Evolutionary conservation across 2,113 vertebrate genomes (phyloP), one percentile per base, ranked within the genome.

Genomic region (Merops nubicus): DNA sequence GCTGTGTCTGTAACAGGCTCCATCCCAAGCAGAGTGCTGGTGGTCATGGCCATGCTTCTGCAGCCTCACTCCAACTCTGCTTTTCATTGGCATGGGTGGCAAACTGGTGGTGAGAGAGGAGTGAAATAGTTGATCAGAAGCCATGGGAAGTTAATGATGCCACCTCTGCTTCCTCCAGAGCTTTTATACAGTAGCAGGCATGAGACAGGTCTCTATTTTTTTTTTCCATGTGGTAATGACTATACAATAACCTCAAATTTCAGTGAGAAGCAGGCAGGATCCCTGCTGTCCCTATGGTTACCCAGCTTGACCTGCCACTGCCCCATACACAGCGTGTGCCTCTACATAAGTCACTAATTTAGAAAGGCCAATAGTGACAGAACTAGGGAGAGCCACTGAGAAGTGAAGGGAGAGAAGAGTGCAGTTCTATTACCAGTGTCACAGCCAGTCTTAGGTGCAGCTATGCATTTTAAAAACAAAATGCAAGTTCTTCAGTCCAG

Each of bases 241-340:
- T 62, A 23, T 3, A 47, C 5, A 59, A 4, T 38, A 45, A 6
- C 7, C 12, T 22, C 51, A 26, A 14, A 57, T n/a, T 77, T 28
- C 88, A 26, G 12, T 3, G 18, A 77, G 73, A 47, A 43, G 45
- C 45, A 81, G 64, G 47, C 8, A 53, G 12, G n/a, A 56, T 40
- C 22, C 34, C 62, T 42, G 18, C 28, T 47, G n/a, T 34, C 26
- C 36, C 3, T 8, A 5, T 1, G 8, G 63, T 42, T n/a, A 65
- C 25, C 12, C 34, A 38, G 28, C 47, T 48, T 78, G 22, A 57
- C 34, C 47, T 45, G 33, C 33, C 23, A 8, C 20, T 69, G 15
- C n/a, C n/a, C n/a, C n/a, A n/a, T n/a, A 2, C 0, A 1, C 9
- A 64, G 34, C 65, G 72, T 33, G 38, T 65, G 56, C 18, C 25